Percentiles rank a stretch among this genome's conserved stretches.
Evolutionary conservation across 2,797 vertebrate species (phyloP).

Genomic region (Lithobates sylvaticus): DNA sequence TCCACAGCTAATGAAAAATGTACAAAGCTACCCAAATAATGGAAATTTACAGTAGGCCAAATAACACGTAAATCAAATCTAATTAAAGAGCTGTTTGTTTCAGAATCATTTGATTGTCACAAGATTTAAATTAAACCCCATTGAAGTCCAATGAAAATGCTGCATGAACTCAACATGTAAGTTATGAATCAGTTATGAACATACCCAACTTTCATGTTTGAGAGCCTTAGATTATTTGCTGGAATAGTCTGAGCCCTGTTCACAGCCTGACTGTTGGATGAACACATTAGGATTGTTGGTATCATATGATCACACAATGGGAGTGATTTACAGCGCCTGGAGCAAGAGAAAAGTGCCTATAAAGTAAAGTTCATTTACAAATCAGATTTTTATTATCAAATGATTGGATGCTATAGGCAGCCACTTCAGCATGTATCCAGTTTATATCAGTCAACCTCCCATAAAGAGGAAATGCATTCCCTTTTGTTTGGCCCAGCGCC

Average conservation of each 20-base stretch:
- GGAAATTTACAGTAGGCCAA: neutral
- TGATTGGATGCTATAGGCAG: neutral
- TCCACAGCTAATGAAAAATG: no score
- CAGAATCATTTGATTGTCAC: neutral
- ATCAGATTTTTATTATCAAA: neutral
- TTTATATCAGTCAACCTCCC: neutral
- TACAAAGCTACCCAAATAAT: no score
- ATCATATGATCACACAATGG: neutral
- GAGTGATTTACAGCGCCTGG: neutral
- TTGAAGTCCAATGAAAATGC: no score
- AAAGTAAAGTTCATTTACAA: neutral
- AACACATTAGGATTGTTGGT: neutral
- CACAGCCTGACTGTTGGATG: neutral
- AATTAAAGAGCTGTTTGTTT: neutral
- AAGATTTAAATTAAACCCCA: neutral
- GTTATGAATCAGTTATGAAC: neutral
- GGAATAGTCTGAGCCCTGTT: neutral
- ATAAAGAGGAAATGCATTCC: no score
- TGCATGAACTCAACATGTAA: no score
- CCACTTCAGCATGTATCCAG: neutral
- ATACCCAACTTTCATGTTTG: neutral
- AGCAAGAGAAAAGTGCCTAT: neutral
- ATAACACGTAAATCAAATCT: neutral
- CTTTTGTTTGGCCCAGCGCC: no score
- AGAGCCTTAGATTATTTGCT: neutral